Base-by-base conservation (phyloP, 1,140 invertebrate species). In the Drosophila orena region DNA sequence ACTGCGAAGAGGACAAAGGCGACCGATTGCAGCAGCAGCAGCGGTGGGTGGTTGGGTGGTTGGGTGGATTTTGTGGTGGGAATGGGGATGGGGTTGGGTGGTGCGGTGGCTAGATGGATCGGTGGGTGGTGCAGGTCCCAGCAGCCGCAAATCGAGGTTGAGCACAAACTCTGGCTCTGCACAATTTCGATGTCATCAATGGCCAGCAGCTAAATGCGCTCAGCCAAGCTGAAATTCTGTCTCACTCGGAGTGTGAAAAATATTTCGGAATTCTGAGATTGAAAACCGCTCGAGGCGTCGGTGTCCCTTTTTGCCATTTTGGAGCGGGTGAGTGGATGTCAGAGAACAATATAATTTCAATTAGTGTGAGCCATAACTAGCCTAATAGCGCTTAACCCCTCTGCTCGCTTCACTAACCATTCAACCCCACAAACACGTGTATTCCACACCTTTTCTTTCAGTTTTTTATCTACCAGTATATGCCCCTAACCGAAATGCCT, bases 1-100 rank as follows among this genome's bases (percentile, higher is more conserved):
- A 91, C 79, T 90, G 90, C 80, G 74, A 91, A 83, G 78, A 79
- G 85, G 66, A 91, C 84, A 91, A 91, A 81, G 72, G 58, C 78
- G 85, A 40, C 59, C 85, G 84, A 91, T 77, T 88, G 77, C 84
- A 59, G 49, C 42, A 49, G 44, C 73, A n/a, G 54, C n/a, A n/a
- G n/a, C 22, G 40, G 54, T 54, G 24, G 43, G 17, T 27, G 47
- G n/a, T n/a, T 17, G 37, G 40, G 54, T 54, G 24, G 43, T 22
- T 27, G 47, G n/a, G 15, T 17, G 37, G 35, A 10, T n/a, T 12
- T 53, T 15, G 15, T 35, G 40, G 46, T 12, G n/a, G n/a, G n/a
- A n/a, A n/a, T n/a, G n/a, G 14, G 14, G 10, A 22, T 59, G 42
- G 49, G 14, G 7, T n/a, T 55, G 37, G 49, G 30, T 56, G 58